Evolutionary conservation across 1,140 invertebrate genomes (phyloP), one percentile per base, ranked within the genome.

Genomic region (Drosophila insularis): DNA sequence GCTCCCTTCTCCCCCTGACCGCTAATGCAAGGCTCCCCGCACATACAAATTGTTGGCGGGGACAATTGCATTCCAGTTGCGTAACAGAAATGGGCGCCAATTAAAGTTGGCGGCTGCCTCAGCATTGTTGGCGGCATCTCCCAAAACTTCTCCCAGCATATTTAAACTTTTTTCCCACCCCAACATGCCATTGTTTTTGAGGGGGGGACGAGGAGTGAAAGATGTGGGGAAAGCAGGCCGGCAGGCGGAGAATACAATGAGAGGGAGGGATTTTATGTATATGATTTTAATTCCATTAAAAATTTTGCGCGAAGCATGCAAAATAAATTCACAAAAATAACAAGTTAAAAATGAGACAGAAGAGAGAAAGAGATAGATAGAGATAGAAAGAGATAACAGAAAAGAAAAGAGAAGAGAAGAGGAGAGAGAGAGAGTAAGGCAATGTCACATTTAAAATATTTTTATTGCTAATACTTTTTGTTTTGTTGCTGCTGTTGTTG

Each of bases 61-160:
- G 54, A 84, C 87, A 84, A 90, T 80, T 82, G 82, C 82, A 87
- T 90, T 90, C 87, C 87, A 90, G 87, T 90, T 87, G 70, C 87
- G 87, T 46, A 90, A 71, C 82, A 90, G 62, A 74, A 90, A 90
- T 76, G 87, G 87, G 60, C 87, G 87, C 87, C 87, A 90, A 90
- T 90, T 89, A 89, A 89, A 89, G 80, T 89, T 89, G 76, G 77
- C 68, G 72, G 72, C 75, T 61, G 82, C 68, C 56, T 77, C 68
- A 40, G 27, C 71, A 59, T 71, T 65, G 63, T 56, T 59, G 62
- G 54, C 37, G 63, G 64, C 82, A 80, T 80, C 87, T 81, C 70
- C 79, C 71, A 71, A 82, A 90, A 90, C 63, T 81, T 81, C 69
- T 37, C 65, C 69, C 40, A 74, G 81, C 71, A 82, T 82, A 86